phyloP scores from a whole-genome alignment of 2,797 vertebrate genomes.

The Gobio occitaniae region DNA sequence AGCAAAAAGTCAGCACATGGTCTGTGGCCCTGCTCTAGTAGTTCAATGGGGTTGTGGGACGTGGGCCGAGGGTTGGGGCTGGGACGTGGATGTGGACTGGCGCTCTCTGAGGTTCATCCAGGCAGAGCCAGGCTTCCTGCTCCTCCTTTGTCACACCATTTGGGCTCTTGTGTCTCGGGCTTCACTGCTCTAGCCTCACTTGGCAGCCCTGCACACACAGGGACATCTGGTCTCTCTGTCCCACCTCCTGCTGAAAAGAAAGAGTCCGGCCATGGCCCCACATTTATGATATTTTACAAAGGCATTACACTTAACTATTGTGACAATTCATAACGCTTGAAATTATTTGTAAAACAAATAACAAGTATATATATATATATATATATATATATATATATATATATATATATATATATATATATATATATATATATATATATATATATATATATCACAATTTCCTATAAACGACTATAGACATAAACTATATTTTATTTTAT shows the following conservation, averaged over 20 bases:
- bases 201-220: constrained; percentile 78
- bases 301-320: constrained; percentile 15
- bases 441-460: too few species aligned
- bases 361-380: background rate
- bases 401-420: background rate
- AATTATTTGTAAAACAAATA: background rate
- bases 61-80: constrained; percentile 54
- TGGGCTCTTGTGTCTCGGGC: constrained; percentile 82
- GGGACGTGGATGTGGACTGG: constrained; percentile 73
- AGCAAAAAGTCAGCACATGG: constrained; percentile 53
- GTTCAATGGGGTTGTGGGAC: constrained; percentile 50
- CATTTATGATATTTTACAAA: constrained; percentile 53
- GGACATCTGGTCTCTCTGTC: constrained; percentile 82
- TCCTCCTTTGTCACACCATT: constrained; percentile 86
- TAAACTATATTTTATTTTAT: too few species aligned
- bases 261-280: constrained; percentile 68
- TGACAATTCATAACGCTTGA: background rate
- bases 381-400: background rate
- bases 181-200: constrained; percentile 77
- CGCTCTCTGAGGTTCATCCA: constrained; percentile 82
- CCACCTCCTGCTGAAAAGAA: constrained; percentile 78
- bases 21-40: constrained; percentile 46
- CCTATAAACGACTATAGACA: background rate
- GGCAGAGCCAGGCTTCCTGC: constrained; percentile 84
- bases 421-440: too few species aligned